Evolutionary conservation across 2,797 vertebrate genomes (phyloP).

Genomic region (Pogonophryne albipinna): DNA sequence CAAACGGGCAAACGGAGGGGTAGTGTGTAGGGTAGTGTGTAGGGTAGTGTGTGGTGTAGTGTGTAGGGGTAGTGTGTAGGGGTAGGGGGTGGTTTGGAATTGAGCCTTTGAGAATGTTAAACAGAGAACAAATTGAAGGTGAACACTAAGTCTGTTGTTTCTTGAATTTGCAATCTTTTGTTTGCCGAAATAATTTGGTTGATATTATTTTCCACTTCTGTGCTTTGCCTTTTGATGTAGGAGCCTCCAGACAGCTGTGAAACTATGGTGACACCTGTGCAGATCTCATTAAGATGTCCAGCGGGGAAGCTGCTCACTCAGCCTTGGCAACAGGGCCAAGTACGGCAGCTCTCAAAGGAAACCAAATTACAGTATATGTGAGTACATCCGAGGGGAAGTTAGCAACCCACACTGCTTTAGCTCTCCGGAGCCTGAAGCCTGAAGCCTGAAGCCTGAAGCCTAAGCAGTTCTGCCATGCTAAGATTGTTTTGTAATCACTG

Average conservation of each 20-base stretch:
- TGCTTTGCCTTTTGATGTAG: constrained; percentile 48
- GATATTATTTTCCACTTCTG: constrained; percentile 42
- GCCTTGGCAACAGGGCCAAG: constrained; percentile 74
- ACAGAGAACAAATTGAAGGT: not conserved
- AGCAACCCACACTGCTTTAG: constrained; percentile 48
- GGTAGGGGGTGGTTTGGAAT: no score
- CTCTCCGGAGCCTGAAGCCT: constrained; percentile 25
- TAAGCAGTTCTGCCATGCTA: constrained; percentile 45
- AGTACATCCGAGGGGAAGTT: constrained; percentile 61
- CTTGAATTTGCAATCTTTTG: constrained; percentile 19
- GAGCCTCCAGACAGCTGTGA: constrained; percentile 70
- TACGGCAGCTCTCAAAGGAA: constrained; percentile 66
- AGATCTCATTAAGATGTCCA: constrained; percentile 76
- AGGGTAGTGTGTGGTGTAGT: no score
- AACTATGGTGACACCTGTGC: constrained; percentile 79
- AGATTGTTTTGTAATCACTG: constrained; percentile 64
- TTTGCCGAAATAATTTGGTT: constrained; percentile 28
- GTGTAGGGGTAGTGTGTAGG: no score
- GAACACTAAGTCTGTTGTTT: not conserved
- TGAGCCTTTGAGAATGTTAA: not conserved
- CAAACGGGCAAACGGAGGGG: no score
- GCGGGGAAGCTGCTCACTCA: constrained; percentile 64
- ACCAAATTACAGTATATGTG: constrained; percentile 60
- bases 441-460: constrained; percentile 17
- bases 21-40: no score